Percentiles rank a stretch among this genome's conserved stretches.
Conservation (phyloP, 2,113 vertebrate genomes). For the Sinocyclocheilus anophthalmus region DNA sequence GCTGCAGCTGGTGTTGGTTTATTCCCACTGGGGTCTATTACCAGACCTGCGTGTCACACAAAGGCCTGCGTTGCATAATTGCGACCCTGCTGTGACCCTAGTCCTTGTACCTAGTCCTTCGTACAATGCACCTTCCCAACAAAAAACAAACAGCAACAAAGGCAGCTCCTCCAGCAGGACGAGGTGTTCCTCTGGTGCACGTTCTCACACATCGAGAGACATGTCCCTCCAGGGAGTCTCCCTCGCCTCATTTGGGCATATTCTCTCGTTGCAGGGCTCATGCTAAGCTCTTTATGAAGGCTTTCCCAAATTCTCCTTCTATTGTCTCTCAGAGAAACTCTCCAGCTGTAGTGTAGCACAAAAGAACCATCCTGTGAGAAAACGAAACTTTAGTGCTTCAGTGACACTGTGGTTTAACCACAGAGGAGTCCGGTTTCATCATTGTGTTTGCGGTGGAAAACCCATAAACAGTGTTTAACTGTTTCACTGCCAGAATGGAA, state of each 20-base stretch:
- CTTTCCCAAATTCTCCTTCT: slow-evolving; percentile 41
- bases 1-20: slow-evolving; percentile 3
- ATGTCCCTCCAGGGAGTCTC: slow-evolving; percentile 42
- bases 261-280: slow-evolving; percentile 27
- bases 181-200: not conserved
- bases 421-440: slow-evolving; percentile 40
- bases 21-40: slow-evolving; percentile 44
- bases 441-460: slow-evolving; percentile 17
- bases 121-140: not conserved
- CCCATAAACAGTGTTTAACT: not conserved
- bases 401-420: slow-evolving; percentile 27
- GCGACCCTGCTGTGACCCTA: slow-evolving; percentile 28
- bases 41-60: slow-evolving; percentile 28
- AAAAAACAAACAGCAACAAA: slow-evolving; percentile 33
- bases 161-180: not conserved
- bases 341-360: slow-evolving; percentile 5
- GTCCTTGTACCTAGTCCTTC: not conserved
- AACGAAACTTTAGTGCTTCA: slow-evolving; percentile 23
- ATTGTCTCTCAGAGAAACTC: slow-evolving; percentile 28
- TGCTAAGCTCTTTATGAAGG: slow-evolving; percentile 54
- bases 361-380: slow-evolving; percentile 42
- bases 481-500: not conserved
- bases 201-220: not conserved
- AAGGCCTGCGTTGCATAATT: slow-evolving; percentile 6
- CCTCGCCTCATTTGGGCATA: slow-evolving; percentile 50